A percentile compares a stretch with the other conserved stretches of the same genome.
These are phyloP conservation scores for Arothron firmamentum DNA, from an alignment of 2,113 vertebrate species.

Conservation along the genomic window DNA sequence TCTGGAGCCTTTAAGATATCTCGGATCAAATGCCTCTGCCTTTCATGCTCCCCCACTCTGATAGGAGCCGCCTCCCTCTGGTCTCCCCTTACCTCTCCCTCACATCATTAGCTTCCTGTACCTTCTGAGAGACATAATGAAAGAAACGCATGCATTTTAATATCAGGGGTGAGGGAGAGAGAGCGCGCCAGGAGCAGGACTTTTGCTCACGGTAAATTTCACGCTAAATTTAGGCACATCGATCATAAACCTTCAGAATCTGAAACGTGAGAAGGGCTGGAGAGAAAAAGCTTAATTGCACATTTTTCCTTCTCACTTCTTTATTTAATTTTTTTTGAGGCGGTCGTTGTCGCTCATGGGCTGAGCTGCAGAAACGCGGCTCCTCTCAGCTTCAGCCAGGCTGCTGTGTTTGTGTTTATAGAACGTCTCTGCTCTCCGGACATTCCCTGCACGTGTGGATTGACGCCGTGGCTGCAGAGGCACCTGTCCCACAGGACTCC, in stretches of 20 bases:
- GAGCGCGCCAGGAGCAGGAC: constrained; percentile 2
- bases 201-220: not conserved
- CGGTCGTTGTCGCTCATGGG: too few species aligned
- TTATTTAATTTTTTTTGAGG: not conserved
- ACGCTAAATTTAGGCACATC: not conserved
- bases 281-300: constrained; percentile 9
- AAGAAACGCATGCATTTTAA: constrained; percentile 39
- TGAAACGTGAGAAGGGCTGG: not conserved
- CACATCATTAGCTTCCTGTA: constrained; percentile 58
- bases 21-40: constrained; percentile 56
- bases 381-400: not conserved
- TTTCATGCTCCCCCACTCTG: constrained; percentile 42
- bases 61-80: constrained; percentile 29
- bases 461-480: too few species aligned
- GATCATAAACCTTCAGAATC: not conserved
- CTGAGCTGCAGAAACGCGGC: too few species aligned
- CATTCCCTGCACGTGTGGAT: constrained; percentile 1
- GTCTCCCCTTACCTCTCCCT: constrained; percentile 10
- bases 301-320: constrained; percentile 25
- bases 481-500: too few species aligned
- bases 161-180: not conserved
- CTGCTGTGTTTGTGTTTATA: constrained; percentile 2
- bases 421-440: not conserved
- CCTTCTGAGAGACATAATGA: constrained; percentile 49
- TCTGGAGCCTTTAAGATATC: constrained; percentile 69